Evolutionary conservation across 2,888 invertebrate species (phyloP).

Genomic region (Scaptomyza polygonia): DNA sequence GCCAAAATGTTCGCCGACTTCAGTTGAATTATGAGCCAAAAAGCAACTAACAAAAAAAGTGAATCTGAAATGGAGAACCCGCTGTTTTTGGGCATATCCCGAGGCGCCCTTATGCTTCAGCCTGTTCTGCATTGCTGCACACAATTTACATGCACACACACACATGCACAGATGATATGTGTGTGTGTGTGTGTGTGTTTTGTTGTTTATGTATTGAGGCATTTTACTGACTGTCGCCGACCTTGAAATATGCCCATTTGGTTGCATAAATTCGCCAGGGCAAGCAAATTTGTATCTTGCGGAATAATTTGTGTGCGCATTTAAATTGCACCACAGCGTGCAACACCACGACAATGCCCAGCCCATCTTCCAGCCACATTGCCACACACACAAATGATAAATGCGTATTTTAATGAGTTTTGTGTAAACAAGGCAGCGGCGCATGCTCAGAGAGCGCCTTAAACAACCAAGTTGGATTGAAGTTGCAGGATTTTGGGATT

Average conservation of each 20-base stretch:
- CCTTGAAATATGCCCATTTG: conserved; percentile 79
- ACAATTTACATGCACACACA: conserved; percentile 2
- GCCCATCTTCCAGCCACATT: conserved; percentile 40
- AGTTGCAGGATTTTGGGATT: conserved; percentile 61
- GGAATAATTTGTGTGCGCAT: conserved; percentile 66
- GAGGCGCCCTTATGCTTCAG: conserved; percentile 41
- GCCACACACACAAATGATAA: conserved; percentile 70
- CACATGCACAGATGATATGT: conserved; percentile 5
- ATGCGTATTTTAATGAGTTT: conserved; percentile 83
- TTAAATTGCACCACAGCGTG: conserved; percentile 66
- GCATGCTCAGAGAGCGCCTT: conserved; percentile 47
- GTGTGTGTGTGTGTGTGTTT: conserved; percentile 1
- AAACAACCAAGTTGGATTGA: conserved; percentile 36
- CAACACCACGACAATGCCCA: conserved; percentile 30
- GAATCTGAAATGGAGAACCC: conserved; percentile 76
- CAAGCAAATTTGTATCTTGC: conserved; percentile 47
- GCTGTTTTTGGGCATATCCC: conserved; percentile 55
- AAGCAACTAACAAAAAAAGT: conserved; percentile 65
- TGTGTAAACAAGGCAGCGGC: conserved; percentile 73
- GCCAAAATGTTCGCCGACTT: conserved; percentile 66
- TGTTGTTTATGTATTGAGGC: background rate
- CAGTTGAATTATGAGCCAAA: conserved; percentile 65
- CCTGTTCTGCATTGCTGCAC: conserved; percentile 28
- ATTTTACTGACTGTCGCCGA: conserved; percentile 59
- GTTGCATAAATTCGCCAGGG: conserved; percentile 75